Percentiles rank a stretch among this genome's conserved stretches.
phyloP scores from a whole-genome alignment of 2,888 invertebrate genomes.

The Drosophila barbarae region DNA sequence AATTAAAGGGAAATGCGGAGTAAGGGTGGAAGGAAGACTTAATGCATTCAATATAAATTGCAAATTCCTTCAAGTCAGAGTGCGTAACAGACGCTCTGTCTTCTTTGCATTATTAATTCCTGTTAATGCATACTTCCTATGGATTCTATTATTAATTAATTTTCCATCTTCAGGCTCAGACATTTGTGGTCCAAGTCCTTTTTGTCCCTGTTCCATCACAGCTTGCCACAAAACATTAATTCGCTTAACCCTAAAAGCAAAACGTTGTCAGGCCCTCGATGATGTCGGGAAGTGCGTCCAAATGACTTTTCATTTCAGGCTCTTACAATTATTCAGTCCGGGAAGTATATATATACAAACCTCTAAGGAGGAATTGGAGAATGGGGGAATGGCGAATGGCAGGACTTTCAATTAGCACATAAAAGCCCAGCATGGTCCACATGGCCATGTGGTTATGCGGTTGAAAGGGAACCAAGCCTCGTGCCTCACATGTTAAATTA shows the following conservation, averaged over 20 bases:
- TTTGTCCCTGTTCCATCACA: not conserved
- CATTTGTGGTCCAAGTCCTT: not conserved
- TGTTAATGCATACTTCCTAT: conserved; percentile 8
- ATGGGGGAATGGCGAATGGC: conserved; percentile 41
- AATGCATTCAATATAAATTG: not conserved
- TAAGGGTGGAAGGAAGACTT: not conserved
- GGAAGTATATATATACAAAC: conserved; percentile 8
- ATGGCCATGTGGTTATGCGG: conserved; percentile 34
- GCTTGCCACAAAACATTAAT: conserved; percentile 36
- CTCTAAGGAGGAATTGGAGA: not conserved
- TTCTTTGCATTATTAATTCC: conserved; percentile 14
- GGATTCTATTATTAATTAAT: conserved; percentile 19
- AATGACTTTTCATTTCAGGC: conserved; percentile 40
- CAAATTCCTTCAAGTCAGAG: not conserved
- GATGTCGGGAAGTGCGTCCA: conserved; percentile 45
- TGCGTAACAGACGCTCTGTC: not conserved
- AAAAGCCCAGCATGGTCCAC: conserved; percentile 36
- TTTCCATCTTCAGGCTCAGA: not conserved
- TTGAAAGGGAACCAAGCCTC: not conserved
- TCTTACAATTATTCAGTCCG: conserved; percentile 18
- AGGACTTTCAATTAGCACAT: conserved; percentile 58
- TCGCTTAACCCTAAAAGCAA: conserved; percentile 51
- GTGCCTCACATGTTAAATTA: conserved; percentile 50
- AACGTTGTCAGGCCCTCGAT: conserved; percentile 41
- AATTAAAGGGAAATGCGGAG: not conserved